phyloP scores from a whole-genome alignment of 2,113 vertebrate genomes.

The Platichthys stellatus region DNA sequence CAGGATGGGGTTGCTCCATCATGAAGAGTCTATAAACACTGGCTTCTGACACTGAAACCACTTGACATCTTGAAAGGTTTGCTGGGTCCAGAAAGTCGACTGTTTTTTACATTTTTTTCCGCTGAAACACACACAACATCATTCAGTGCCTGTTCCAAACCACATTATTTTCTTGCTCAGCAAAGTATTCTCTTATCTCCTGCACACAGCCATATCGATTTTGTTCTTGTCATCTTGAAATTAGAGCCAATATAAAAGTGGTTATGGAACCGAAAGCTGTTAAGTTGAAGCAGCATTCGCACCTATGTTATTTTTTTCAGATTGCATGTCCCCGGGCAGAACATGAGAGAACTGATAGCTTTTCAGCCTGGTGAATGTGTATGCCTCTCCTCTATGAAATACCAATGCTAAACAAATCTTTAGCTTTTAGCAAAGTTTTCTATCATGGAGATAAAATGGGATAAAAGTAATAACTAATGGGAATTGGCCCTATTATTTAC shows the following conservation, averaged over 20 bases:
- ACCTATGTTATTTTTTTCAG: neutral
- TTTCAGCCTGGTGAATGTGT: neutral
- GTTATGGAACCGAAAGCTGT: slow-evolving; percentile 6
- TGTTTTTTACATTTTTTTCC: slow-evolving; percentile 12
- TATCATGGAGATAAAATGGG: neutral
- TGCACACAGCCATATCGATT: neutral
- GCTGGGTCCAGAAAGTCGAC: slow-evolving; percentile 5
- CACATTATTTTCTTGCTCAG: slow-evolving; percentile 9
- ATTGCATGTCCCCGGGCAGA: slow-evolving; percentile 8
- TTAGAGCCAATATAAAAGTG: neutral
- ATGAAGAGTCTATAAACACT: neutral
- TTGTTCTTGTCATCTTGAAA: neutral
- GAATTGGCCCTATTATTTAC: neutral
- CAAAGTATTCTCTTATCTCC: slow-evolving; percentile 22
- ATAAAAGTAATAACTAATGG: neutral
- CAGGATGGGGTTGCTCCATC: neutral
- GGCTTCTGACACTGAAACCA: neutral
- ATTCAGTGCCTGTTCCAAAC: neutral
- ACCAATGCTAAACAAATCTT: neutral
- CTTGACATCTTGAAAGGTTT: neutral
- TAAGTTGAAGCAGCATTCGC: neutral
- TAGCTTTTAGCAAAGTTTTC: neutral
- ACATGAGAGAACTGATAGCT: neutral
- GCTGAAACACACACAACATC: slow-evolving; percentile 7
- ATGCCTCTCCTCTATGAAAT: neutral